Evolutionary conservation across 2,797 vertebrate species (phyloP).

Genomic region (Lepus townsendii): DNA sequence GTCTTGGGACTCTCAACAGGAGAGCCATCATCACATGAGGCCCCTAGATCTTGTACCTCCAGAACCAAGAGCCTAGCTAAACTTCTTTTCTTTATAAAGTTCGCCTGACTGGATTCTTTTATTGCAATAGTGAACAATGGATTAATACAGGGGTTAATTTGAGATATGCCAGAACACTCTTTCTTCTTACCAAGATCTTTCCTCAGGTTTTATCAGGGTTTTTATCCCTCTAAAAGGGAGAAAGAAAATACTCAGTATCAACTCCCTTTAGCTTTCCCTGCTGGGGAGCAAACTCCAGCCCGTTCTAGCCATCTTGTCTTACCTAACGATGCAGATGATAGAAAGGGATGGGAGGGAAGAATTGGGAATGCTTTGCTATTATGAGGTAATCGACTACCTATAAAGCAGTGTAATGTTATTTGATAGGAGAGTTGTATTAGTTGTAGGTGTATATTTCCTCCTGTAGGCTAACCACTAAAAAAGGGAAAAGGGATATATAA

Average conservation of each 20-base stretch:
- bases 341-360: not conserved
- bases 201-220: not conserved
- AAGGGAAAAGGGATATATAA: not conserved
- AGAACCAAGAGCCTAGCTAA: too few relatives aligned
- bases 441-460: not conserved
- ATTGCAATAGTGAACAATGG: too few relatives aligned
- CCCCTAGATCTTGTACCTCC: too few relatives aligned
- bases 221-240: not conserved
- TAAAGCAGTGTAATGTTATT: not conserved
- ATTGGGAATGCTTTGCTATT: not conserved
- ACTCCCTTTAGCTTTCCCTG: not conserved
- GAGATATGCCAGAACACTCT: not conserved
- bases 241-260: not conserved
- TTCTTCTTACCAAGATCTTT: not conserved
- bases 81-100: too few relatives aligned
- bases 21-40: too few relatives aligned
- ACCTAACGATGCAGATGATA: not conserved
- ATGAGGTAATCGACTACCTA: not conserved
- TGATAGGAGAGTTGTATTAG: not conserved
- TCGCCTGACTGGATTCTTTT: too few relatives aligned
- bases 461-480: not conserved
- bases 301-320: too few relatives aligned
- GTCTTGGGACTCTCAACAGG: too few relatives aligned
- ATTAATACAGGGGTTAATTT: not conserved
- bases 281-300: not conserved